Percentiles rank a stretch among this genome's conserved stretches.
phyloP scores from a whole-genome alignment of 1,140 invertebrate species.

The Homarus americanus region DNA sequence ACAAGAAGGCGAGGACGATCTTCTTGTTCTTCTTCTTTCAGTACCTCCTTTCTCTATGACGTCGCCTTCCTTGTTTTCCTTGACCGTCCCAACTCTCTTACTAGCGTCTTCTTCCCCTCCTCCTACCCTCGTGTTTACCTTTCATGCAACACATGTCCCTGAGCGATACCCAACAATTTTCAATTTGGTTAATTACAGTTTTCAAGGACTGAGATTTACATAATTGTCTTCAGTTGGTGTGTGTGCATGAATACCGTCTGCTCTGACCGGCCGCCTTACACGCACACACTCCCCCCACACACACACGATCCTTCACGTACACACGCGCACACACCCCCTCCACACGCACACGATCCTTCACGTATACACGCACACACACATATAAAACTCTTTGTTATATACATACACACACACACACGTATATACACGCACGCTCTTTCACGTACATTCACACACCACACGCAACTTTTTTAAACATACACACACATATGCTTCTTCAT shows the following conservation, averaged over 20 bases:
- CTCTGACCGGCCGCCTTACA: constrained; percentile 1
- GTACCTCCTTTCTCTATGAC: too few species aligned
- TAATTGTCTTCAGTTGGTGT: constrained; percentile 45
- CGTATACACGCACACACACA: neutral
- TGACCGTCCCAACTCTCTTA: neutral
- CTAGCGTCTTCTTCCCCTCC: neutral
- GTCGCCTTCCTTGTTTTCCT: too few species aligned
- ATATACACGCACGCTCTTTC: neutral
- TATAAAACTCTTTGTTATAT: neutral
- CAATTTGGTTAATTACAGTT: constrained; percentile 65
- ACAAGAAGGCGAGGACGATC: too few species aligned
- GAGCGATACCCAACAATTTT: constrained; percentile 56
- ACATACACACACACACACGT: neutral
- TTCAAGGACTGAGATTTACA: constrained; percentile 50
- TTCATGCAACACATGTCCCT: constrained; percentile 49
- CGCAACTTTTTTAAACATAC: neutral
- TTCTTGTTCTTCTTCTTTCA: too few species aligned
- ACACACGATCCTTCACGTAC: neutral
- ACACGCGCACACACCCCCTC: constrained; percentile 8
- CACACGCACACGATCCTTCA: neutral
- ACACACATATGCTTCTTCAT: neutral
- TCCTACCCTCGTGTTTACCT: constrained; percentile 5
- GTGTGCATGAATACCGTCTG: constrained; percentile 41
- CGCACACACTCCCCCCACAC: neutral
- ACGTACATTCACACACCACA: neutral